phyloP scores from a whole-genome alignment of 2,888 invertebrate species.

The Cryptocephalus moraei region DNA sequence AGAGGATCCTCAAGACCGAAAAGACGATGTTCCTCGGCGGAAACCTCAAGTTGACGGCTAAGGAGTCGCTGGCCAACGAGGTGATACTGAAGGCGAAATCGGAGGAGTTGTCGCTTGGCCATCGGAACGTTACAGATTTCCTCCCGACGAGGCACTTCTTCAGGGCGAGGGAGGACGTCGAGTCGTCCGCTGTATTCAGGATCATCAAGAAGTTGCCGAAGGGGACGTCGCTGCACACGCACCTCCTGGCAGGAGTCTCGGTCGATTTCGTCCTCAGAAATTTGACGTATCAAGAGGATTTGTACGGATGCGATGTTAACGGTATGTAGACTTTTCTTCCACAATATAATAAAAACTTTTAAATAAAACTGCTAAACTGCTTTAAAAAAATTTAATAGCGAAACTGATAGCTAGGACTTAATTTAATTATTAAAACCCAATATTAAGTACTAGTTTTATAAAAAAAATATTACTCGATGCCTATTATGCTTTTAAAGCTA shows the following conservation, averaged over 20 bases:
- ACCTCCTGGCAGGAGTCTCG: conserved; percentile 54
- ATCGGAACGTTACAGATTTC: conserved; percentile 35
- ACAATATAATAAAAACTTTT: too few relatives aligned
- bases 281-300: conserved; percentile 50
- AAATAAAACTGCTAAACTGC: too few relatives aligned
- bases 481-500: too few relatives aligned
- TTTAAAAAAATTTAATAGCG: too few relatives aligned
- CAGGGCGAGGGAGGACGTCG: conserved; percentile 46
- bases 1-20: conserved; percentile 6
- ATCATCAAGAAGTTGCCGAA: conserved; percentile 64
- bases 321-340: conserved; percentile 5
- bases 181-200: conserved; percentile 53
- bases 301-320: conserved; percentile 41
- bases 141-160: conserved; percentile 59
- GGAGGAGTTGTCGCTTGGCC: conserved; percentile 24
- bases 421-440: too few relatives aligned
- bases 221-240: conserved; percentile 61
- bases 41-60: conserved; percentile 16
- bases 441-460: too few relatives aligned
- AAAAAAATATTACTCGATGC: too few relatives aligned
- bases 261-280: conserved; percentile 50
- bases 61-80: conserved; percentile 25
- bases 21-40: conserved; percentile 15
- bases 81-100: conserved; percentile 25
- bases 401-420: too few relatives aligned